phyloP scores from a whole-genome alignment of 2,113 vertebrate species.

The Silurus asotus region DNA sequence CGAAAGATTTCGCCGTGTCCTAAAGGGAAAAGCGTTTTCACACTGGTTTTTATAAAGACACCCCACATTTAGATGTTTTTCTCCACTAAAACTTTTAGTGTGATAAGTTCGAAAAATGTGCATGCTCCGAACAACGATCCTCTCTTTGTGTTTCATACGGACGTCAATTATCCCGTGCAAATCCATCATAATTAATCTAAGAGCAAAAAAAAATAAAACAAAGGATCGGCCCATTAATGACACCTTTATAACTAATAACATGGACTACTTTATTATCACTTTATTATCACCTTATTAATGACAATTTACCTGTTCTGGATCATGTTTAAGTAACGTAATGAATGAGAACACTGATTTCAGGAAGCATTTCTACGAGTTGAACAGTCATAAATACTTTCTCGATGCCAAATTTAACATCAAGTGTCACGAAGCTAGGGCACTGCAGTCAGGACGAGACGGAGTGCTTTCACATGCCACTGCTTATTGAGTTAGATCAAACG shows the following conservation, averaged over 20 bases:
- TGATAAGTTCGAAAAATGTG: not conserved
- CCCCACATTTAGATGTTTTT: too few species aligned
- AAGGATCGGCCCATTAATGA: not conserved
- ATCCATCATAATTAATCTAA: too few species aligned
- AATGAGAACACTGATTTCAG: not conserved
- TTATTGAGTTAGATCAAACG: not conserved
- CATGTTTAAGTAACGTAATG: not conserved
- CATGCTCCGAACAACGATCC: not conserved
- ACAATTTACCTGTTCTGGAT: not conserved
- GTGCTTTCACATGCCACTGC: not conserved
- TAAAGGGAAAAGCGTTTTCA: not conserved
- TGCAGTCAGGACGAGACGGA: not conserved
- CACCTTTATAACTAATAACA: not conserved
- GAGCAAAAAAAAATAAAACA: too few species aligned
- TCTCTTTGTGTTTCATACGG: not conserved
- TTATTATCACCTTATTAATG: not conserved
- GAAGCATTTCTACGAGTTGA: not conserved
- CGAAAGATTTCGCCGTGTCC: not conserved
- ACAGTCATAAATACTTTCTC: conserved; percentile 10
- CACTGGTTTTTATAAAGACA: not conserved
- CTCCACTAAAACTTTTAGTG: not conserved
- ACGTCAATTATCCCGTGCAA: too few species aligned
- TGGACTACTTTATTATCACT: not conserved
- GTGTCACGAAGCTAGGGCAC: not conserved
- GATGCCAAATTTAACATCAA: not conserved